Percentiles rank a stretch among this genome's conserved stretches.
These are phyloP conservation scores for Musca vetustissima DNA, from an alignment of 1,140 invertebrate species.

Conservation along the genomic window DNA sequence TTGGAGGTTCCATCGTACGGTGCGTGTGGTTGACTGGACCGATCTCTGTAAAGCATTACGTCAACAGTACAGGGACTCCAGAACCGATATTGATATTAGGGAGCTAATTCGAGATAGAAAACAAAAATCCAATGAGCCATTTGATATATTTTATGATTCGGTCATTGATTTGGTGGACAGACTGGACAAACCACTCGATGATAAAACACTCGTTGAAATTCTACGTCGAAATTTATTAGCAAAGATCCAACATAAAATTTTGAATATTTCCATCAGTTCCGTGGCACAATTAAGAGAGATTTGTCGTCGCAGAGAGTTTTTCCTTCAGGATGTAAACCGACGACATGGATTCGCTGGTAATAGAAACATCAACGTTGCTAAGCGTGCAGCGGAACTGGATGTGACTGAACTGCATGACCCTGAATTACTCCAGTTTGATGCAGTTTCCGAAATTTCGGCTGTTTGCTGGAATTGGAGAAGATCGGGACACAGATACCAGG, in stretches of 20 bases:
- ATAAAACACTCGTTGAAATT: conserved; percentile 3
- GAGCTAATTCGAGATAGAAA: conserved; percentile 17
- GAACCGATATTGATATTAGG: conserved; percentile 11
- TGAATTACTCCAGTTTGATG: background rate
- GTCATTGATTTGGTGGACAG: conserved; percentile 1
- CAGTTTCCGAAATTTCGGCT: background rate
- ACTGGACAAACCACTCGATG: background rate
- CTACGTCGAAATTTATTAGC: background rate
- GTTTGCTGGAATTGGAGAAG: conserved; percentile 29
- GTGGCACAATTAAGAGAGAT: background rate
- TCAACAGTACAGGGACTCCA: conserved; percentile 2
- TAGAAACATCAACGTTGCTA: background rate
- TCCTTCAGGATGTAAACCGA: background rate
- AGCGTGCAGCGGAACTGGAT: background rate
- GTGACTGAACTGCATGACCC: background rate
- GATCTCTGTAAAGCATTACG: background rate
- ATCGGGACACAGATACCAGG: conserved; percentile 23
- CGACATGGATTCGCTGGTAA: background rate
- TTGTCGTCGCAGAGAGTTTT: background rate
- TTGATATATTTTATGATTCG: no score
- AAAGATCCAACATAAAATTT: conserved; percentile 10
- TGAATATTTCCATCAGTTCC: background rate
- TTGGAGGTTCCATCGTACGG: background rate
- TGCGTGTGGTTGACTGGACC: background rate
- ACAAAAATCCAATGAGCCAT: background rate